Percentiles rank a stretch among this genome's conserved stretches.
Evolutionary conservation across 2,797 vertebrate species (phyloP).

Genomic region (Ficedula albicollis): DNA sequence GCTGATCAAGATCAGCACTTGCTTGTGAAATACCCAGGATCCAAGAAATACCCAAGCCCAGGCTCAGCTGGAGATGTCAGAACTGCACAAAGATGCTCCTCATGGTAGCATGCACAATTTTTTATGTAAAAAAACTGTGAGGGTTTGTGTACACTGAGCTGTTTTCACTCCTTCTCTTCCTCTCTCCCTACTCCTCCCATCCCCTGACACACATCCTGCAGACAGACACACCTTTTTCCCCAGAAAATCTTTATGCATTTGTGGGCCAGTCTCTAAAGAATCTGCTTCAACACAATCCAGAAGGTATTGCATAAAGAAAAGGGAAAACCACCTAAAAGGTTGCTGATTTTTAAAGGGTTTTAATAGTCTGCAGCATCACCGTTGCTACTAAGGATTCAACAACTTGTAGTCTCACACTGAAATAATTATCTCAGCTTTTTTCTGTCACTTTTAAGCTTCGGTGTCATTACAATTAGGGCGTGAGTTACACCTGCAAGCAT

Average conservation of each 20-base stretch:
- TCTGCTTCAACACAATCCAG: background rate
- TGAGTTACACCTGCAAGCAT: conserved; percentile 6
- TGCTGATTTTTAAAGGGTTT: background rate
- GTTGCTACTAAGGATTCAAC: background rate
- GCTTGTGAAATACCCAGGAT: background rate
- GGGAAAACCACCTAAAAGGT: background rate
- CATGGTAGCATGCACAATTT: background rate
- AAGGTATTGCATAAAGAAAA: background rate
- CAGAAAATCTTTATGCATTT: background rate
- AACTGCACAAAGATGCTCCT: background rate
- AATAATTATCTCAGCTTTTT: conserved; percentile 12
- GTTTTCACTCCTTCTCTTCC: background rate
- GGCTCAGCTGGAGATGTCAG: background rate
- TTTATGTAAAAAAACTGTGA: background rate
- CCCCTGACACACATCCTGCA: background rate
- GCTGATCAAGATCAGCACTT: background rate
- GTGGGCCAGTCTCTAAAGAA: background rate
- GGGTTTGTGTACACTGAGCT: background rate
- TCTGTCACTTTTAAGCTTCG: conserved; percentile 2
- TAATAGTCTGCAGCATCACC: background rate
- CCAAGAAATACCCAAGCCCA: background rate
- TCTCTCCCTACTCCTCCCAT: background rate
- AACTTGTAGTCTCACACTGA: background rate
- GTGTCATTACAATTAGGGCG: background rate
- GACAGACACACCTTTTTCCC: background rate